Evolutionary conservation across 2,113 vertebrate species (phyloP).

Genomic region (Pungitius pungitius): DNA sequence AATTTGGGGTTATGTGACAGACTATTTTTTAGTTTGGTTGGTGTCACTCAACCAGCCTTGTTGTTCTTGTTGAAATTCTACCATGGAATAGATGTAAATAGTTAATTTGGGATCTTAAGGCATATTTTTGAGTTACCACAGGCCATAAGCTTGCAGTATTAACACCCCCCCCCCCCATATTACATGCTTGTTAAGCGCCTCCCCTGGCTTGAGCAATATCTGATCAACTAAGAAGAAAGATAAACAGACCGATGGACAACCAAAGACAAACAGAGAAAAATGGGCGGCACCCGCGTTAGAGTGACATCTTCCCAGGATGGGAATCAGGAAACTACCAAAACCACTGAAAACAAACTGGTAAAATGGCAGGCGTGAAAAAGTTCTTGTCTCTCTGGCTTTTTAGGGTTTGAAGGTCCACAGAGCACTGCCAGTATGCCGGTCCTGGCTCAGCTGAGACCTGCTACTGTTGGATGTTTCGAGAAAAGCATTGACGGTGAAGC

Average conservation of each 20-base stretch:
- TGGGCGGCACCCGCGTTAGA: conserved; percentile 23
- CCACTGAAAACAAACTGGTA: conserved; percentile 62
- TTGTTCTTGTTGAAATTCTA: neutral
- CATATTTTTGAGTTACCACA: neutral
- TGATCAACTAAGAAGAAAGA: neutral
- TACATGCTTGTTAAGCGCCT: neutral
- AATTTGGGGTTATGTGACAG: neutral
- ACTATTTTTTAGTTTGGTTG: neutral
- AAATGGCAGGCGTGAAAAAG: conserved; percentile 69
- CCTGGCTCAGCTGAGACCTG: conserved; percentile 38
- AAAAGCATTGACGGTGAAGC: conserved; percentile 28
- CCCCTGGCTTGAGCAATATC: neutral
- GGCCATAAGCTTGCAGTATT: neutral
- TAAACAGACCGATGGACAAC: conserved; percentile 10
- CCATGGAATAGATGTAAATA: neutral
- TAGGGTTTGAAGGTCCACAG: conserved; percentile 35
- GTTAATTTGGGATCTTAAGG: neutral
- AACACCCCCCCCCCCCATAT: neutral
- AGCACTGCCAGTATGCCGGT: conserved; percentile 36
- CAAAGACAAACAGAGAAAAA: conserved; percentile 16
- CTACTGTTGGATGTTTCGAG: conserved; percentile 33
- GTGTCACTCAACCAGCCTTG: neutral
- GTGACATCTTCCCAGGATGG: conserved; percentile 63
- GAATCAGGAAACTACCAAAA: conserved; percentile 61
- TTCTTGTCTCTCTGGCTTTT: conserved; percentile 31